Base-by-base conservation (phyloP, 2,113 vertebrate species). In the Leptobrachium leishanense region DNA sequence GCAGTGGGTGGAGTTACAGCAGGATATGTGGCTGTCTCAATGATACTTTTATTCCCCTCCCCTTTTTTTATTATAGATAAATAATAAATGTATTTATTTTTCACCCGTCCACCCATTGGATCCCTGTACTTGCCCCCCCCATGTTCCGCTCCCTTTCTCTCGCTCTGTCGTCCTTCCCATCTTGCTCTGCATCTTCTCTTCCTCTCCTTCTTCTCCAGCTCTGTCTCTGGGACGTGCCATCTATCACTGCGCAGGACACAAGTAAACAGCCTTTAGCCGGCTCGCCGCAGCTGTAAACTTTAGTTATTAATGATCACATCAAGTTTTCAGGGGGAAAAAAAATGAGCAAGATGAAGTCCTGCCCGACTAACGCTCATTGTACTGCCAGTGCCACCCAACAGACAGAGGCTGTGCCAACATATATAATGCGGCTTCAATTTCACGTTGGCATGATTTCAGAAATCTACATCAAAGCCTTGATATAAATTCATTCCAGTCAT, bases 221-320 rank as follows among this genome's bases (percentile, higher is more conserved):
- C 31, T 66, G 77, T 79, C 78, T 68, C 55, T 81, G 78, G 71
- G 71, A 81, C 72, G 10, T 40, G 43, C 72, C 11, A 81, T 81
- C 72, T 74, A 74, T 81, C 78, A 81, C 42, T 42, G 44, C 65
- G 59, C 71, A 74, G 78, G 78, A 74, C 78, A 74, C 78, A 46
- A 74, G 64, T 81, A 81, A 81, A 81, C 71, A 74, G 78, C 78
- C 78, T 74, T 81, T 81, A 81, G 78, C 78, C 44, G 78, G 63
- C 72, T 81, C 72, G 54, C 72, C 12, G 78, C 71, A 20, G 72
- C 78, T 74, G 71, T 74, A 81, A 74, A 74, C 54, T 68, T 68
- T 67, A 6, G 71, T 81, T 81, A 81, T 81, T 81, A 81, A 81
- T 81, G 78, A 74, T 74, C 78, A 50, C 71, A 68, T 81, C 41